phyloP scores from a whole-genome alignment of 2,888 invertebrate genomes.

The Xanthostigma xanthostigma region DNA sequence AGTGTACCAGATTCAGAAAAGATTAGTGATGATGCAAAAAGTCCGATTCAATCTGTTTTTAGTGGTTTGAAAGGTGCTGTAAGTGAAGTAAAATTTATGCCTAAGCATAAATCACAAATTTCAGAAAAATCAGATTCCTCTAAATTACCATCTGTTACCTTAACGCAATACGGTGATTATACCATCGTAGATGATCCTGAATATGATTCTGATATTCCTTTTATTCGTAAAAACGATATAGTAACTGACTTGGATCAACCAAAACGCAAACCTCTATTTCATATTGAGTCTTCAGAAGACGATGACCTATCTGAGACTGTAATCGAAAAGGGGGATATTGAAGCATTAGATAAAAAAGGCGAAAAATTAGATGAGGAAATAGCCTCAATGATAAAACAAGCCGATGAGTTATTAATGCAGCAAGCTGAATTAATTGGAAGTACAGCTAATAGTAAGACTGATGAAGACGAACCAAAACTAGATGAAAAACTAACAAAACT shows the following conservation, averaged over 20 bases:
- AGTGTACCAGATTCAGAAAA: too few species aligned
- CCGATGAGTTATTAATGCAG: too few species aligned
- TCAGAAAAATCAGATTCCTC: too few species aligned
- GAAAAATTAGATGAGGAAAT: too few species aligned
- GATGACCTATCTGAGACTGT: slow-evolving; percentile 12
- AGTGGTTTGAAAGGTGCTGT: not conserved
- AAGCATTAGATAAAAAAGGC: not conserved
- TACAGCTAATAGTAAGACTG: too few species aligned
- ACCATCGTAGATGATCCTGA: slow-evolving; percentile 2
- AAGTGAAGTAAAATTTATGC: too few species aligned
- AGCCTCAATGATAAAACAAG: too few species aligned
- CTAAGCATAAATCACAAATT: too few species aligned
- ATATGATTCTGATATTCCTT: slow-evolving; percentile 14
- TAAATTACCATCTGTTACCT: not conserved
- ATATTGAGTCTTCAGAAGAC: slow-evolving; percentile 31
- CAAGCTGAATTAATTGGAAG: too few species aligned
- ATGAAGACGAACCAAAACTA: too few species aligned
- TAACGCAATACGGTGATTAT: not conserved
- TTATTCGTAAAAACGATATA: not conserved
- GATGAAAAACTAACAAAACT: too few species aligned
- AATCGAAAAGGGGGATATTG: slow-evolving; percentile 16
- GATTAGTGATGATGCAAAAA: too few species aligned
- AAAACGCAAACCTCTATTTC: slow-evolving; percentile 28
- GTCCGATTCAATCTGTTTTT: not conserved
- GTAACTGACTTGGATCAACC: slow-evolving; percentile 7